Evolutionary conservation across 2,888 invertebrate genomes (phyloP), one percentile per base, ranked within the genome.

Genomic region (Drosophila formosana): DNA sequence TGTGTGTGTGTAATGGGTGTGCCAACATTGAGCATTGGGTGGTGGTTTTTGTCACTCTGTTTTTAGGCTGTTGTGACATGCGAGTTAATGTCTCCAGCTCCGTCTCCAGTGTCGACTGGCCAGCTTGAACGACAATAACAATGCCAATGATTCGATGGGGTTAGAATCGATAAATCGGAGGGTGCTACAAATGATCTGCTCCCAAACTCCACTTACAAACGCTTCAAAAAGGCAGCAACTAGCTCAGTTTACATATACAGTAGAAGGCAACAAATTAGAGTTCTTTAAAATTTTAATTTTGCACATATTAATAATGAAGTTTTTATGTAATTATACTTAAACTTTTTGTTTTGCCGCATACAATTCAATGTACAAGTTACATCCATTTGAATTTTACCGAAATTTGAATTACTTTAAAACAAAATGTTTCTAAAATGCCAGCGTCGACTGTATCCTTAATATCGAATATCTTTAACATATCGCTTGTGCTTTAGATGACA

Each of bases 121-220:
- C 56, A 47, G 46, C 26, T 45, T 49, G 56, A 34, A 46, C 28
- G 66, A 72, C 55, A 64, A 66, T 49, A 68, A 67, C 61, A 66
- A 61, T 53, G 58, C 37, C 53, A 75, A 71, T 51, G 67, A 37
- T 61, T 51, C 50, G 56, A 37, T 51, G 56, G 68, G 56, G 53
- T 65, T 66, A 65, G 47, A 51, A 84, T 88, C 78, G 78, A 81
- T 65, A 71, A 45, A 41, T 30, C 9, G 7, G 13, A 43, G 26
- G n/a, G 11, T 11, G 25, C n/a, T 26, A 30, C n/a, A 52, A 41
- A 28, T 62, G 2, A 61, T 49, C 11, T 4, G 25, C 11, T n/a
- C 2, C 11, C 11, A 47, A 8, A 46, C 46, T 25, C 11, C 2
- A 11, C 25, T 18, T 18, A 18, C 18, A 18, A 18, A 18, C 18